A percentile compares a stretch with the other conserved stretches of the same genome.
phyloP scores from a whole-genome alignment of 2,113 vertebrate genomes.

The Opisthocomus hoazin region DNA sequence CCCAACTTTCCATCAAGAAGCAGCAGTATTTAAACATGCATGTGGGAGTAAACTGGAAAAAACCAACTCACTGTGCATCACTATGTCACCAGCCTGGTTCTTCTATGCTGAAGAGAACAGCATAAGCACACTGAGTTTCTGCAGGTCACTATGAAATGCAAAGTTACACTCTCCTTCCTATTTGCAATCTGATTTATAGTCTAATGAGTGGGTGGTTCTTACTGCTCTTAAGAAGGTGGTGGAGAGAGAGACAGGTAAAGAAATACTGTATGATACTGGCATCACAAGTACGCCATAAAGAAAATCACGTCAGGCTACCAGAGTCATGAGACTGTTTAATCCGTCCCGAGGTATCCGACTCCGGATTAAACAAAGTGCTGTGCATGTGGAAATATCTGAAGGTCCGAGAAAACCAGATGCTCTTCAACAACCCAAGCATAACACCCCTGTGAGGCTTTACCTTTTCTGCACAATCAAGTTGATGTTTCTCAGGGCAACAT shows the following conservation, averaged over 20 bases:
- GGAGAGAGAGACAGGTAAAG: neutral
- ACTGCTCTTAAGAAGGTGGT: neutral
- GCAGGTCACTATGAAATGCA: neutral
- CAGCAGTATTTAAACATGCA: neutral
- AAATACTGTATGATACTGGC: neutral
- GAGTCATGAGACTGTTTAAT: neutral
- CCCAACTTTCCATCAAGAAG: neutral
- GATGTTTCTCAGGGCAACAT: slow-evolving; percentile 97
- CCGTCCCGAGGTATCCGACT: neutral
- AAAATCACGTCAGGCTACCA: neutral
- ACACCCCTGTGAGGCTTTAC: slow-evolving; percentile 50
- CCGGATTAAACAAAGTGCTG: neutral
- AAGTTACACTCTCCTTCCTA: neutral
- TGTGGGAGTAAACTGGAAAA: neutral
- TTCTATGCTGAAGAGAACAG: neutral
- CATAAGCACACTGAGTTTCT: neutral
- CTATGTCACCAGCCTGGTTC: neutral
- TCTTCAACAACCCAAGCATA: neutral
- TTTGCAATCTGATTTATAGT: neutral
- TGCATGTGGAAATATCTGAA: neutral
- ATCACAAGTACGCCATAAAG: neutral
- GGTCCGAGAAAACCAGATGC: neutral
- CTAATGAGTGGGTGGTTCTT: neutral
- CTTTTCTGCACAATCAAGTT: slow-evolving; percentile 98
- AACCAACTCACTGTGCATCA: neutral